A percentile compares a stretch with the other conserved stretches of the same genome.
phyloP scores from a whole-genome alignment of 2,113 vertebrate genomes.

The Pelobates fuscus region DNA sequence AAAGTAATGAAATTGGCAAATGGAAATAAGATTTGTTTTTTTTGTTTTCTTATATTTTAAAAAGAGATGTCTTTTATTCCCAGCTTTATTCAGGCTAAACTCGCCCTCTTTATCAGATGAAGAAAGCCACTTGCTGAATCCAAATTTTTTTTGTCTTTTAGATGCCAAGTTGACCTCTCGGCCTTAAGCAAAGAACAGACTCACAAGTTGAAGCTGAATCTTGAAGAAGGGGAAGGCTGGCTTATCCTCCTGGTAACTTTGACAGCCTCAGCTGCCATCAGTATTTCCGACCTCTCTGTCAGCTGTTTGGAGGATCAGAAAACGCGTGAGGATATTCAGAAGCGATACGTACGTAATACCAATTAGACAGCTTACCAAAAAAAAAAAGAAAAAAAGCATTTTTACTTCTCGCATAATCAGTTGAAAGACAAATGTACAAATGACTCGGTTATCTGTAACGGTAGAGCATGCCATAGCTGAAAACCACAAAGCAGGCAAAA shows the following conservation, averaged over 20 bases:
- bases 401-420: background rate
- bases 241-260: constrained; percentile 91
- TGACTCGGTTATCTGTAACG: too few relatives aligned
- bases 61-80: constrained; percentile 13
- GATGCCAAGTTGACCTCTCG: constrained; percentile 91
- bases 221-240: constrained; percentile 88
- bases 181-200: constrained; percentile 89
- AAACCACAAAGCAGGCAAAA: background rate
- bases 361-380: constrained; percentile 4
- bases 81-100: background rate
- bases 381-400: background rate
- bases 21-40: constrained; percentile 23
- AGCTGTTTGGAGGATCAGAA: constrained; percentile 85
- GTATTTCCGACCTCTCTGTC: constrained; percentile 87
- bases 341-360: constrained; percentile 86
- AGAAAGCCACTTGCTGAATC: constrained; percentile 56
- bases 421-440: too few relatives aligned
- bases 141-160: constrained; percentile 64
- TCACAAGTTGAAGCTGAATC: constrained; percentile 83
- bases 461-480: too few relatives aligned
- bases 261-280: constrained; percentile 90
- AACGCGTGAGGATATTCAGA: constrained; percentile 83
- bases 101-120: constrained; percentile 21
- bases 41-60: constrained; percentile 15
- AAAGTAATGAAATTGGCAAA: background rate